Conservation (phyloP, 1,140 invertebrate species). For the Drosophila pseudoananassae region DNA sequence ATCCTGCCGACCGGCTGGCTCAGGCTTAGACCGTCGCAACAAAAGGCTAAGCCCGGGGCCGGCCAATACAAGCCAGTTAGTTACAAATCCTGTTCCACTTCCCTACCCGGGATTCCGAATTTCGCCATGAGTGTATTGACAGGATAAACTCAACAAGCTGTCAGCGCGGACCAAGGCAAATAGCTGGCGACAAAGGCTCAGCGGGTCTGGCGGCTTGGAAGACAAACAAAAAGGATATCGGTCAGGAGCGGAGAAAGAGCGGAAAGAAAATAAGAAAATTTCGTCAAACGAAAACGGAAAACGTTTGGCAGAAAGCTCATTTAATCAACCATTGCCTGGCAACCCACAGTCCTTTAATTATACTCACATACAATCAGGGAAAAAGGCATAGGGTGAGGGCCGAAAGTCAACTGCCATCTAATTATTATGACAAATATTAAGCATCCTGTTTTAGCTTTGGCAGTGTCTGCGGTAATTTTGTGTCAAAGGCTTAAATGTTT, state of each 20-base stretch:
- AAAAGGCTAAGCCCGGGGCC: constrained; percentile 31
- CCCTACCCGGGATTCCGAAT: constrained; percentile 10
- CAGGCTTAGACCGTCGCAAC: constrained; percentile 35
- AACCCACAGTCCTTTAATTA: constrained; percentile 32
- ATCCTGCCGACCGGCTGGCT: constrained; percentile 39
- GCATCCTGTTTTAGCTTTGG: constrained; percentile 18
- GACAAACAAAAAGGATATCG: constrained; percentile 32
- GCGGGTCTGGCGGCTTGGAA: constrained; percentile 37
- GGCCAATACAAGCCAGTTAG: constrained; percentile 34
- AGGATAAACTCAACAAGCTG: constrained; percentile 76
- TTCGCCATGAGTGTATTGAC: constrained; percentile 54
- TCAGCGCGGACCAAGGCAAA: constrained; percentile 66
- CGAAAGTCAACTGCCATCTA: constrained; percentile 46
- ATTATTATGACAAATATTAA: constrained; percentile 63
- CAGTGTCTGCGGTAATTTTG: constrained; percentile 10
- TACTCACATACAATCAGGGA: constrained; percentile 27
- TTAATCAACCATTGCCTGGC: constrained; percentile 67
- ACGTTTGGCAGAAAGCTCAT: constrained; percentile 44
- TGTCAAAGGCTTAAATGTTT: constrained; percentile 30
- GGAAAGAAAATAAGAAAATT: constrained; percentile 32
- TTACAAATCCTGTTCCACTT: constrained; percentile 1
- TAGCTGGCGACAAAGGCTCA: constrained; percentile 66
- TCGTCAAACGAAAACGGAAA: constrained; percentile 58
- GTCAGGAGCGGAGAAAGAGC: neutral
- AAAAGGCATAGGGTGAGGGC: neutral